Conservation (phyloP, 2,797 vertebrate genomes). For the Orestias chungarensis region DNA sequence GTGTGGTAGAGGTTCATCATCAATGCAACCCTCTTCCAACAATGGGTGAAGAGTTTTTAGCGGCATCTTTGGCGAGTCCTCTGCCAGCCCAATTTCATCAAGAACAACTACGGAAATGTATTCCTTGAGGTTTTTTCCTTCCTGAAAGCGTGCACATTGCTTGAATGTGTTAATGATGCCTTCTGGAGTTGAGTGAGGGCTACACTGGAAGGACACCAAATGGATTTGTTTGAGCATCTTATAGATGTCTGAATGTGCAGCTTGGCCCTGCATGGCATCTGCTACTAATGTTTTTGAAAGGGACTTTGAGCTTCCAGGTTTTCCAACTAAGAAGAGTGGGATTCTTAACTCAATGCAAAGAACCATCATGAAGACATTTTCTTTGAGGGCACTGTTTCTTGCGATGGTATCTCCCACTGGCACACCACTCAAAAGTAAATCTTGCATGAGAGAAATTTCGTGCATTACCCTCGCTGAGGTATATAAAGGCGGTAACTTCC, state of each 20-base stretch:
- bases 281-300: conserved; percentile 96
- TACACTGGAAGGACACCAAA: conserved; percentile 97
- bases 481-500: conserved; percentile 73
- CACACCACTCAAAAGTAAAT: conserved; percentile 87
- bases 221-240: conserved; percentile 91
- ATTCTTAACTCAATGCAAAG: conserved; percentile 95
- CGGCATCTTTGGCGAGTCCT: conserved; percentile 97
- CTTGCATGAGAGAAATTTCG: conserved; percentile 88
- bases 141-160: conserved; percentile 95
- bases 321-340: conserved; percentile 95
- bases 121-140: conserved; percentile 90
- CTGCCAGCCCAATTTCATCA: conserved; percentile 96
- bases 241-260: conserved; percentile 88
- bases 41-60: conserved; percentile 95
- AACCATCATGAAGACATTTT: conserved; percentile 99
- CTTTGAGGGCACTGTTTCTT: conserved; percentile 91
- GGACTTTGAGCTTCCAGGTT: conserved; percentile 98
- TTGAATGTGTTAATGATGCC: conserved; percentile 96
- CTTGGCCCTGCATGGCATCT: conserved; percentile 95
- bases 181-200: conserved; percentile 95
- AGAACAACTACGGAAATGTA: conserved; percentile 96
- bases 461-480: conserved; percentile 73
- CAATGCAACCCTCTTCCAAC: conserved; percentile 95
- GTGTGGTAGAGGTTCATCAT: conserved; percentile 89
- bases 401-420: conserved; percentile 89